These are phyloP conservation scores for Drosophila biarmipes DNA, from an alignment of 1,140 invertebrate genomes.

Conservation along the genomic window DNA sequence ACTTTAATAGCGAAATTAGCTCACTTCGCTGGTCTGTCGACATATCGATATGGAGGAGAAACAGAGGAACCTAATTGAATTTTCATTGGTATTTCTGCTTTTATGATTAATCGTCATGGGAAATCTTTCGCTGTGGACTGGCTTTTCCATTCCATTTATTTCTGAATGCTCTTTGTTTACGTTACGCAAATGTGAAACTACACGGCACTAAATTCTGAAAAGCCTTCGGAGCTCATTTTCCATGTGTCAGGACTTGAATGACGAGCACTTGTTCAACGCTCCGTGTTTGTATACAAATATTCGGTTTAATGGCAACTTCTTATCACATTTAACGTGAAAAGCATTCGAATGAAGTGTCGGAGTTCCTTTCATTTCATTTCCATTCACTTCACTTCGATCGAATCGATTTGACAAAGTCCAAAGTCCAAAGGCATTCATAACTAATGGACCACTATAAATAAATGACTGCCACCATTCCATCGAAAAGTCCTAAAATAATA, in stretches of 20 bases:
- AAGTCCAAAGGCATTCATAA: slow-evolving; percentile 24
- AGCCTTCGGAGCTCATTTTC: slow-evolving; percentile 36
- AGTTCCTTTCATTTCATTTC: slow-evolving; percentile 33
- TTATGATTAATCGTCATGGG: slow-evolving; percentile 81
- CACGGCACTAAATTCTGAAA: slow-evolving; percentile 52
- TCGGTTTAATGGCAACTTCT: slow-evolving; percentile 29
- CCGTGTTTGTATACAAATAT: slow-evolving; percentile 40
- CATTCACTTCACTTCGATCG: slow-evolving; percentile 16
- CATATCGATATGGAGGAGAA: slow-evolving; percentile 23
- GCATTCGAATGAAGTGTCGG: slow-evolving; percentile 33
- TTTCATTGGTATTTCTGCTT: slow-evolving; percentile 70
- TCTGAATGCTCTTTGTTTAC: slow-evolving; percentile 51
- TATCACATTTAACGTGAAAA: slow-evolving; percentile 22
- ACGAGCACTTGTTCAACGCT: slow-evolving; percentile 48
- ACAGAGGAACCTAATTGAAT: slow-evolving; percentile 68
- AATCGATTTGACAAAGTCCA: slow-evolving; percentile 61
- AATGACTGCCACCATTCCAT: slow-evolving; percentile 43
- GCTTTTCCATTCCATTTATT: slow-evolving; percentile 37
- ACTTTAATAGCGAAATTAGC: slow-evolving; percentile 58
- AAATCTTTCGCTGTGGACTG: slow-evolving; percentile 40
- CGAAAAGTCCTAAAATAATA: slow-evolving; percentile 42
- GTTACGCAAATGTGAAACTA: slow-evolving; percentile 44
- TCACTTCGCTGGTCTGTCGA: slow-evolving; percentile 52
- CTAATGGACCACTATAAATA: slow-evolving; percentile 43
- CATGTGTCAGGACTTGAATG: slow-evolving; percentile 65